phyloP scores from a whole-genome alignment of 2,113 vertebrate species.

The Tragelaphus scriptus region DNA sequence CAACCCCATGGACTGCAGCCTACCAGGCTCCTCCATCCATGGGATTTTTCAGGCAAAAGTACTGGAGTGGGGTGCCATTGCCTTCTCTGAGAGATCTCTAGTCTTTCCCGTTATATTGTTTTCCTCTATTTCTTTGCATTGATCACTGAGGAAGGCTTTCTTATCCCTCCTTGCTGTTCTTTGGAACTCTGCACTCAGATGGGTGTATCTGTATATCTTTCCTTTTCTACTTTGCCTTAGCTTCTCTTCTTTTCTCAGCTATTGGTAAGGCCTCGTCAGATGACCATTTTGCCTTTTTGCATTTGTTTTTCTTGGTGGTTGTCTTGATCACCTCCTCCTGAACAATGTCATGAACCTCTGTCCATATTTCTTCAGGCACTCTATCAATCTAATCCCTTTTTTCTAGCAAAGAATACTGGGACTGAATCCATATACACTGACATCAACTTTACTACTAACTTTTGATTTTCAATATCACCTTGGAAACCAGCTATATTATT shows the following conservation, averaged over 20 bases:
- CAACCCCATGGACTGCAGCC: too few relatives aligned
- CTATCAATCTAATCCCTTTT: background rate
- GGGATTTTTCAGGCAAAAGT: too few relatives aligned
- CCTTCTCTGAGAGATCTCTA: background rate
- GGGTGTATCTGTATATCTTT: background rate
- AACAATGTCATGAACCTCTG: background rate
- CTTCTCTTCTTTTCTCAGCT: background rate
- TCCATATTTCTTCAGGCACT: background rate
- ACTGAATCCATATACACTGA: background rate
- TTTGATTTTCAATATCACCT: background rate
- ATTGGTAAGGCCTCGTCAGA: background rate
- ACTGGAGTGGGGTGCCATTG: too few relatives aligned
- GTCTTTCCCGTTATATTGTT: background rate
- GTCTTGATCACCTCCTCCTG: background rate
- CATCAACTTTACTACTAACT: background rate
- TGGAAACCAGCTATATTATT: background rate
- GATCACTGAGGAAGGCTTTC: background rate
- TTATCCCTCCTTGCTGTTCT: background rate
- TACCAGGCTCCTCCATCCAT: too few relatives aligned
- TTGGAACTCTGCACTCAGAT: background rate
- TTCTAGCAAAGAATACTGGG: background rate
- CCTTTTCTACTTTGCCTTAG: background rate
- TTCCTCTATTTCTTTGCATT: background rate
- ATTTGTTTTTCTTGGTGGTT: background rate
- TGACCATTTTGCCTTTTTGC: background rate